Evolutionary conservation across 2,797 vertebrate genomes (phyloP).

Genomic region (Notolabrus celidotus): DNA sequence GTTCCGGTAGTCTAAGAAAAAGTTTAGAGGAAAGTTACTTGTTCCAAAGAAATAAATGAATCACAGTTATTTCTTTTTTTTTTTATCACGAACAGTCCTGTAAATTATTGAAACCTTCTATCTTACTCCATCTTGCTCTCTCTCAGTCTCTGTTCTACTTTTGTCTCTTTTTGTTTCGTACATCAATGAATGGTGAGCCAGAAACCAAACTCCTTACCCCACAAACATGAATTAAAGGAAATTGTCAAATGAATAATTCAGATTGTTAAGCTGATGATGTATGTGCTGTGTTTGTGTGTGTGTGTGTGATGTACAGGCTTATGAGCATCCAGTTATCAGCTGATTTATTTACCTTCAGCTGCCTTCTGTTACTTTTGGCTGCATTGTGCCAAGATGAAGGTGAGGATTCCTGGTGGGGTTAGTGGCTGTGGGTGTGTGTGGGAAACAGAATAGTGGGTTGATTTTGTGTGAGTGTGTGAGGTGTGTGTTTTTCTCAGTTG

Average conservation of each 20-base stretch:
- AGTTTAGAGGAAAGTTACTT: slow-evolving; percentile 15
- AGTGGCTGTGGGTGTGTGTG: slow-evolving; percentile 34
- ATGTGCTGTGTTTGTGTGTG: too few relatives aligned
- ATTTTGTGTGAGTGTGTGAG: slow-evolving; percentile 32
- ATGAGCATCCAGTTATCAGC: slow-evolving; percentile 39
- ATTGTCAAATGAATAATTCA: slow-evolving; percentile 15
- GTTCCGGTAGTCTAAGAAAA: too few relatives aligned
- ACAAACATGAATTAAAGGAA: slow-evolving; percentile 7
- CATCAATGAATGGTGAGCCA: slow-evolving; percentile 8
- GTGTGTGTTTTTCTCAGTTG: slow-evolving; percentile 44
- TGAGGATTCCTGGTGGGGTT: slow-evolving; percentile 54
- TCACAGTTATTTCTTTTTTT: background rate
- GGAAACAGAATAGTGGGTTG: slow-evolving; percentile 39
- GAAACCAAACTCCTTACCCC: background rate
- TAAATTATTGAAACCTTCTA: background rate
- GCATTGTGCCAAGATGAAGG: slow-evolving; percentile 54
- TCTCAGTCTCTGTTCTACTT: slow-evolving; percentile 12
- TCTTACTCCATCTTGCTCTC: slow-evolving; percentile 1
- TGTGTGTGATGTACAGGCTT: too few relatives aligned
- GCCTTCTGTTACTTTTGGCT: slow-evolving; percentile 67
- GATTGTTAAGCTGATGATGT: slow-evolving; percentile 14
- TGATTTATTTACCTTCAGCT: slow-evolving; percentile 58
- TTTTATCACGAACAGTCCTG: background rate
- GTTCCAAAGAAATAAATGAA: background rate
- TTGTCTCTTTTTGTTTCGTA: slow-evolving; percentile 5